Base-by-base conservation (phyloP, 2,888 invertebrate species). In the Brenthis hecate region DNA sequence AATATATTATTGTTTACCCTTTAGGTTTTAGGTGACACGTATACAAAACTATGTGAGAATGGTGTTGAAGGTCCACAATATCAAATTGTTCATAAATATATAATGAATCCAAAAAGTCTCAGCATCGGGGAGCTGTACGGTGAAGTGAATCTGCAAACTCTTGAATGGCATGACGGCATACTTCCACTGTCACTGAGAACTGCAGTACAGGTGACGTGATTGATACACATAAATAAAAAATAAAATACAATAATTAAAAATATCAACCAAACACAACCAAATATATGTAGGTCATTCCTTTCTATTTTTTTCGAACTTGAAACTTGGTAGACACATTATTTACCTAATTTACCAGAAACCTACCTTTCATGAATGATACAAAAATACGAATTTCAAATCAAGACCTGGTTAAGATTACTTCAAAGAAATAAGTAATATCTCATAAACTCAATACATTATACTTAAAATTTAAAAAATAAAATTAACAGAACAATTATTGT, bases 101-200 rank as follows among this genome's bases (percentile, higher is more conserved):
- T 96, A 1, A 94, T 98, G 88, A 98, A 98, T 85, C 98, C 98
- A 0, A 98, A 98, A 87, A 96, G 98, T 48, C 95, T 98, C 13
- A 95, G 95, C 0, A 96, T 97, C 81, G 98, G 97, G 19, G 98
- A 98, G 85, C 86, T 98, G 14, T 98, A 98, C 77, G 98, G 98
- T 0, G 97, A 96, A 83, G 95, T 98, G 0, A 96, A 97, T 85
- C 89, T 95, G 13, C 94, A 96, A 75, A 97, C 98, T 0, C 89
- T 98, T 75, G 98, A 98, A 86, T 98, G 98, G 98, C 95, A 95
- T 77, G 98, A 98, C 83, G 98, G 98, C 0, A 93, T 98, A 0
- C 93, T 98, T 82, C 98, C 93, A 1, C 80, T 92, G 5, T 82
- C 89, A 53, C 80, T 93, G 50, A 81, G 93, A 65, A 91, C 90